These are phyloP conservation scores for Semicossyphus pulcher DNA, from an alignment of 2,113 vertebrate species.

Conservation along the genomic window DNA sequence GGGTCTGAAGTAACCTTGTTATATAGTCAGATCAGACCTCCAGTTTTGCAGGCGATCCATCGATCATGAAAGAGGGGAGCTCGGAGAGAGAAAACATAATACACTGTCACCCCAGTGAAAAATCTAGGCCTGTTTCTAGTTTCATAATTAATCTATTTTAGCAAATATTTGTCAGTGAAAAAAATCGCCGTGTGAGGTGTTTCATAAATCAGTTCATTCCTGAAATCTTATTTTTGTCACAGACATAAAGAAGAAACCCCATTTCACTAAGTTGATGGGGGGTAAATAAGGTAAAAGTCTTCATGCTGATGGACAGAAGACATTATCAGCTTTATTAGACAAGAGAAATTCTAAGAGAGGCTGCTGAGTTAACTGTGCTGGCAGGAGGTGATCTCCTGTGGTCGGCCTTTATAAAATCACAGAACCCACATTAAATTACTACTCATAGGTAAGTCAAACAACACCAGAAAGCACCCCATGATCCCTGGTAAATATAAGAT, in stretches of 20 bases:
- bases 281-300: neutral
- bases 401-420: neutral
- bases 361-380: neutral
- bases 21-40: neutral
- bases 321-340: neutral
- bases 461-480: neutral
- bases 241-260: neutral
- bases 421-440: neutral
- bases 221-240: conserved; percentile 1
- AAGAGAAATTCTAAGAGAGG: neutral
- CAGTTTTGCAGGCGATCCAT: neutral
- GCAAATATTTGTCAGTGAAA: conserved; percentile 16
- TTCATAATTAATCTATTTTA: conserved; percentile 21
- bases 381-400: neutral
- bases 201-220: neutral
- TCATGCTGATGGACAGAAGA: neutral
- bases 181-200: neutral
- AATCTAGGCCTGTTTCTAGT: neutral
- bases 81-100: neutral
- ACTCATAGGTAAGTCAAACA: neutral
- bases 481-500: neutral
- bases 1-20: neutral
- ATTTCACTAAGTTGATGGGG: neutral
- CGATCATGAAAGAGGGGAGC: neutral
- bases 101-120: neutral